Base-by-base conservation (phyloP, 30 jellyfish, hydroid and myxozoan species). In the Aurelia aurita complex sp. Pacific region DNA sequence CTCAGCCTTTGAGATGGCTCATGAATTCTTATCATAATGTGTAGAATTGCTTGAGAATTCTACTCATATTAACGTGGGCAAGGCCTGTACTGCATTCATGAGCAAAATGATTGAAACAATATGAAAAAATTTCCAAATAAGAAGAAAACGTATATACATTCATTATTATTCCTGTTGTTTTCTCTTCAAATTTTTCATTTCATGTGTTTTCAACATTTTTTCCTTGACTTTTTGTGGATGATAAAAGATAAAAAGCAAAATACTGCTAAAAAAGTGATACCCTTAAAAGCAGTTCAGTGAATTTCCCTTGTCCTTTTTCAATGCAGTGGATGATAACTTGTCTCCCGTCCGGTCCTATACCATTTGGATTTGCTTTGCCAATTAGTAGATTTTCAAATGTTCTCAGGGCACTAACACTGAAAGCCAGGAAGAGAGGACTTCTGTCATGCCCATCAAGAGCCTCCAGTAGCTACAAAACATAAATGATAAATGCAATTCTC, bases 321-420 rank as follows among this genome's bases (percentile, higher is more conserved):
- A 89, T 74, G 3, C 90, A 60, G 67, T 89, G 97, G 60, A 89
- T 66, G 16, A 81, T 89, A n/a, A 89, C 53, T 33, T 43, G 85
- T 66, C 97, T 51, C 10, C 89, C 90, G 65, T 89, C 97, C 1
- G 90, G 88, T 34, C 89, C 97, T 59, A 42, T 17, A 17, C 91
- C 69, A 61, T 89, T 83, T 65, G 97, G 97, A 42, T 75, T 67
- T 15, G 74, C 84, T 16, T 68, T 67, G 35, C 83, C 89, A 33
- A 59, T 35, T 38, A 89, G 66, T 18, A 89, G 77, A 18, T 46
- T 61, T 76, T 89, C 92, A 80, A 89, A 74, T 34, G 87, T 36
- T 46, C 46, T 59, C 35, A 73, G 16, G 33, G 97, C 87, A 17
- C 63, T 5, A 59, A 75, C 71, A 13, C 79, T 19, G 16, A 89